Percentiles rank a stretch among this genome's conserved stretches.
Conservation (phyloP, 2,797 vertebrate species). For the Mico argentatus region DNA sequence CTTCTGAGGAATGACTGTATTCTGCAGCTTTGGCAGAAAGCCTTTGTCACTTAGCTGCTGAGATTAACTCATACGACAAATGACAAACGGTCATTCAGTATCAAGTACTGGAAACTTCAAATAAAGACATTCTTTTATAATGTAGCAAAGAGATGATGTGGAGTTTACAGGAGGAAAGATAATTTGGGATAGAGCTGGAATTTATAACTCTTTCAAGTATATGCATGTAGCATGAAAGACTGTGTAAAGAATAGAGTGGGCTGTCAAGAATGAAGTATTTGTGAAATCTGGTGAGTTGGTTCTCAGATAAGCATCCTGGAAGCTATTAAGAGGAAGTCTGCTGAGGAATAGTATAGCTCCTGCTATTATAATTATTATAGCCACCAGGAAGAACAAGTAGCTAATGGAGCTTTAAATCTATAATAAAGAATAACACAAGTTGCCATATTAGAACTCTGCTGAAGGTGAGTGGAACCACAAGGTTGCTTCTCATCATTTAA, state of each 20-base stretch:
- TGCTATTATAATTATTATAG: constrained; percentile 37
- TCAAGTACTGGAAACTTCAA: background rate
- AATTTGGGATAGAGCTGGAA: constrained; percentile 55
- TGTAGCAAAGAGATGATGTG: background rate
- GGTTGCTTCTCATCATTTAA: background rate
- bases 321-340: constrained; percentile 64
- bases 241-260: constrained; percentile 63
- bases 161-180: constrained; percentile 52
- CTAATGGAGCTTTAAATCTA: constrained; percentile 66
- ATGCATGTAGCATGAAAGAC: constrained; percentile 52
- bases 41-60: background rate
- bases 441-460: background rate
- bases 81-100: background rate
- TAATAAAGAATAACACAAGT: constrained; percentile 36
- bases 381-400: constrained; percentile 61
- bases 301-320: constrained; percentile 57
- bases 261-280: constrained; percentile 66
- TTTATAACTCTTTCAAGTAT: constrained; percentile 58
- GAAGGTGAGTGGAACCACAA: constrained; percentile 47
- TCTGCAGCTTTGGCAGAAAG: background rate
- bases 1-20: background rate
- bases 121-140: background rate
- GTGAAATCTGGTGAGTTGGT: constrained; percentile 55
- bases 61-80: background rate
- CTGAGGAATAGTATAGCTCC: constrained; percentile 31